Conservation (phyloP, 2,797 vertebrate genomes). For the Tauraco hartlaubi region DNA sequence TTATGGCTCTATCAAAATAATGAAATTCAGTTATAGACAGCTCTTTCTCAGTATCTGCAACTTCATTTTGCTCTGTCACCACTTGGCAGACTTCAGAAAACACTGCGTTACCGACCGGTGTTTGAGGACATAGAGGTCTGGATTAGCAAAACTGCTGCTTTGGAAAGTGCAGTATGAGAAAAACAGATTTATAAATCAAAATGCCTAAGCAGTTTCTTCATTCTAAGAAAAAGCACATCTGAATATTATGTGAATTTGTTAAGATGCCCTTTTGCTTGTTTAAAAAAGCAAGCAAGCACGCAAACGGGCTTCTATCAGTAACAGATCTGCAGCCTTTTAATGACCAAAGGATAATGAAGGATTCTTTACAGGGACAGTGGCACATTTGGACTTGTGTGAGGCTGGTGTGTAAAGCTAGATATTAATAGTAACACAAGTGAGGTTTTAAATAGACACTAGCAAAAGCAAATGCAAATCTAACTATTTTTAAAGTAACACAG, state of each 20-base stretch:
- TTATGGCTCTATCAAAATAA: neutral
- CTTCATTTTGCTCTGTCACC: neutral
- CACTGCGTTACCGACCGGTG: rapidly evolving
- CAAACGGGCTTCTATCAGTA: neutral
- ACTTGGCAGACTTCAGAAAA: neutral
- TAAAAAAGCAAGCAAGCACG: neutral
- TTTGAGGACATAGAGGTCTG: neutral
- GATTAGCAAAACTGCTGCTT: neutral
- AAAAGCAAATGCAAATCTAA: conserved; percentile 25
- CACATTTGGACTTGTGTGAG: neutral
- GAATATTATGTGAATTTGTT: neutral
- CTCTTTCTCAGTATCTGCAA: neutral
- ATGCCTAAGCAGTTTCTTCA: neutral
- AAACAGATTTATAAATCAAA: neutral
- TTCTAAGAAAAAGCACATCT: neutral
- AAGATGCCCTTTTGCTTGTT: neutral
- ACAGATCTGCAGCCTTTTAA: neutral
- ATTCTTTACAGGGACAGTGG: neutral
- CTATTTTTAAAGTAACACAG: conserved; percentile 20
- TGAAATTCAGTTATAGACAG: neutral
- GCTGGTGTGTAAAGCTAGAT: neutral
- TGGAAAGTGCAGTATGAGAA: neutral
- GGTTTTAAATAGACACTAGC: conserved; percentile 36
- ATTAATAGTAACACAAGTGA: neutral
- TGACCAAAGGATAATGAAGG: neutral